Conservation (phyloP, 92 coral and sea anemone species). For the Parazoanthus swiftii region DNA sequence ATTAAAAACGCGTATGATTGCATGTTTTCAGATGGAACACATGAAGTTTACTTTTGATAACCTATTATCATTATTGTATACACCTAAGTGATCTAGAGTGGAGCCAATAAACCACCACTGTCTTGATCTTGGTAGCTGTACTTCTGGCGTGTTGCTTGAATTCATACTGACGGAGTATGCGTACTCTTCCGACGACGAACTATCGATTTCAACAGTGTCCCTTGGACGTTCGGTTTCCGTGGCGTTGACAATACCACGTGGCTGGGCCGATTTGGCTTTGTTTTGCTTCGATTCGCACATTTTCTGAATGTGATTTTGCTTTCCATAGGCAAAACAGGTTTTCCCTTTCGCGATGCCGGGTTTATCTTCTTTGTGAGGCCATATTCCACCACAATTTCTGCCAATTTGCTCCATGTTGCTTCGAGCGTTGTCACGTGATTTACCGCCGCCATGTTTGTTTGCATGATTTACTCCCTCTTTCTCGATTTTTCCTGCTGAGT, state of each 20-base stretch:
- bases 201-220: not conserved
- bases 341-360: slow-evolving; percentile 41
- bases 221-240: slow-evolving; percentile 20
- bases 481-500: too few relatives aligned
- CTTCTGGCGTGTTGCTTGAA: slow-evolving; percentile 8
- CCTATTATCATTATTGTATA: too few relatives aligned
- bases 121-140: not conserved
- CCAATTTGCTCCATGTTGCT: too few relatives aligned
- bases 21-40: too few relatives aligned
- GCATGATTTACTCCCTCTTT: too few relatives aligned
- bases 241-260: slow-evolving; percentile 12
- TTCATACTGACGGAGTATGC: not conserved
- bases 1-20: too few relatives aligned
- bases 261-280: slow-evolving; percentile 13
- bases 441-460: too few relatives aligned
- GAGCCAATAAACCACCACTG: too few relatives aligned
- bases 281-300: not conserved
- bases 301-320: too few relatives aligned
- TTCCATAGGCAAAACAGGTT: not conserved
- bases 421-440: too few relatives aligned
- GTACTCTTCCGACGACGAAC: slow-evolving; percentile 4
- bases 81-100: too few relatives aligned
- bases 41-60: too few relatives aligned
- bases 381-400: not conserved
- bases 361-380: slow-evolving; percentile 35